These are phyloP conservation scores for Cinara cedri DNA, from an alignment of 2,888 invertebrate genomes.

Conservation along the genomic window DNA sequence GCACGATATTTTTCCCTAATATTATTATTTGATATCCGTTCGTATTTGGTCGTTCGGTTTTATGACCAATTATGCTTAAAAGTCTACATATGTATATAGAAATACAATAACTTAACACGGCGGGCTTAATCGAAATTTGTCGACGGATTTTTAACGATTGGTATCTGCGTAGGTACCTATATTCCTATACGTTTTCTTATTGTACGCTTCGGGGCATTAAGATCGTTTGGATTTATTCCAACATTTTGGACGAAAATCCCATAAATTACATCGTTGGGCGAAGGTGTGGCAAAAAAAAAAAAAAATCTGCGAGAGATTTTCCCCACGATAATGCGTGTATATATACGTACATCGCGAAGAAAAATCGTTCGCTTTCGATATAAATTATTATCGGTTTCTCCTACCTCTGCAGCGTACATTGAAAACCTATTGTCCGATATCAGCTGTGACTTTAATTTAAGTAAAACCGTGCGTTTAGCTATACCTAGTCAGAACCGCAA, in stretches of 20 bases:
- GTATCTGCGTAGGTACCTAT: too few species aligned
- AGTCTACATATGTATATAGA: neutral
- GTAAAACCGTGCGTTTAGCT: too few species aligned
- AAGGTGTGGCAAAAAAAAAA: slow-evolving; percentile 23
- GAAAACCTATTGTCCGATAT: too few species aligned
- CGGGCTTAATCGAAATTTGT: slow-evolving; percentile 31
- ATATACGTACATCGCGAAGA: neutral
- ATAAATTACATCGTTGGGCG: slow-evolving; percentile 33
- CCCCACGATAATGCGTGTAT: neutral
- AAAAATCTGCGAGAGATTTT: slow-evolving; percentile 24
- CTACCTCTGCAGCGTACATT: neutral
- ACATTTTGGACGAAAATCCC: neutral
- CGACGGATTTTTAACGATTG: slow-evolving; percentile 11
- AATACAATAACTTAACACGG: neutral
- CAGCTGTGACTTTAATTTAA: too few species aligned
- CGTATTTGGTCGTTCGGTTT: neutral
- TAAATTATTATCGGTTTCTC: slow-evolving; percentile 19
- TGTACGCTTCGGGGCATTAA: neutral
- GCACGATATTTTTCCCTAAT: too few species aligned
- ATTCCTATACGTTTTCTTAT: neutral
- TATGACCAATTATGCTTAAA: neutral
- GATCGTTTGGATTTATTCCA: slow-evolving; percentile 36
- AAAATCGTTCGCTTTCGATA: neutral
- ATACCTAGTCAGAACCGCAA: too few species aligned
- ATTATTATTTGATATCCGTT: too few species aligned